These are phyloP conservation scores for Chloebia gouldiae DNA, from an alignment of 2,113 vertebrate species.

Conservation along the genomic window DNA sequence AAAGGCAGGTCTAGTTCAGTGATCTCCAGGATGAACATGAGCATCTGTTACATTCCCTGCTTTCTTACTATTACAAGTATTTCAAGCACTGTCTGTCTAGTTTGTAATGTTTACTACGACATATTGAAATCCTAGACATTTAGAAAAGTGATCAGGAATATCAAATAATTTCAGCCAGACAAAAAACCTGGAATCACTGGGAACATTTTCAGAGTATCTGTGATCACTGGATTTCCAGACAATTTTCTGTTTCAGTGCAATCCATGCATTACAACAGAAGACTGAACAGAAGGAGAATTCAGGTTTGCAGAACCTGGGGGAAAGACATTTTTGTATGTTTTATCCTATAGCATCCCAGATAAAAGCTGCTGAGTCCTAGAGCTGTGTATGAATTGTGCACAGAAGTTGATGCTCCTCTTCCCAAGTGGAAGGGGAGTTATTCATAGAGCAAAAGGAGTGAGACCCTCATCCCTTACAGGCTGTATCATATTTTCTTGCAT, in stretches of 20 bases:
- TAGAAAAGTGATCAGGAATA: neutral
- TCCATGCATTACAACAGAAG: neutral
- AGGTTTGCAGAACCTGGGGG: neutral
- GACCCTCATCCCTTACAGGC: neutral
- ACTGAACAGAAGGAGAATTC: neutral
- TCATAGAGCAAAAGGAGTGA: neutral
- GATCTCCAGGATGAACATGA: neutral
- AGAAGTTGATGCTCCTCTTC: neutral
- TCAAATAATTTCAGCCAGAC: neutral
- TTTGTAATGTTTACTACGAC: neutral
- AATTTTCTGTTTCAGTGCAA: neutral
- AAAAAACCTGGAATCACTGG: neutral
- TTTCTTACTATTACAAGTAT: neutral
- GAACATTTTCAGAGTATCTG: neutral
- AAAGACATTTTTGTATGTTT: neutral
- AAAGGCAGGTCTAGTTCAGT: neutral
- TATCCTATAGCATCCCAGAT: neutral
- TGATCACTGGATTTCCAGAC: neutral
- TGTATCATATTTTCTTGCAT: neutral
- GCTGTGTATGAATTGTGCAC: neutral
- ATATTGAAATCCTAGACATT: neutral
- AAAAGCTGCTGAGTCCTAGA: neutral
- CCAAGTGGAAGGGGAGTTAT: neutral
- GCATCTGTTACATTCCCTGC: neutral
- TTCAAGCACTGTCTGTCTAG: neutral